Conservation (phyloP, 53 echinoderm and acorn worm species). For the Arbacia lixula region DNA sequence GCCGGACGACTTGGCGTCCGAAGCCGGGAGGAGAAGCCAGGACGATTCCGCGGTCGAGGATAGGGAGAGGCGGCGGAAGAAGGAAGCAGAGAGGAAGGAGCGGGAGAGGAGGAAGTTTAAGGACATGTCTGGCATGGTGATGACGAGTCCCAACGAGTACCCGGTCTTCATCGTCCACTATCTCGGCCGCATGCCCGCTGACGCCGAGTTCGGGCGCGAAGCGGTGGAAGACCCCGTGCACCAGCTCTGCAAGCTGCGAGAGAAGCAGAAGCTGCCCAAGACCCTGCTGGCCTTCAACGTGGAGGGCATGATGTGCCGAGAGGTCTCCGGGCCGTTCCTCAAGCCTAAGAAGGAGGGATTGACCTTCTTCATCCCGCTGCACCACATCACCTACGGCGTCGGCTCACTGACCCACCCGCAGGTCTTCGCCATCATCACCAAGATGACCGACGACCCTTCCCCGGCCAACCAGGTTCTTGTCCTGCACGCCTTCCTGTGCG, state of each 20-base stretch:
- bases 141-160: constrained; percentile 75
- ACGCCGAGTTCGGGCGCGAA: constrained; percentile 81
- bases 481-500: constrained; percentile 91
- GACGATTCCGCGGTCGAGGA: constrained; percentile 37
- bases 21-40: background rate
- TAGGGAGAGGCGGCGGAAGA: constrained; percentile 6
- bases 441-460: constrained; percentile 82
- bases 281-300: constrained; percentile 80
- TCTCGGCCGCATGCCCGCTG: constrained; percentile 90
- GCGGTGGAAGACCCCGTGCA: constrained; percentile 94
- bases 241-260: constrained; percentile 88
- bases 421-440: constrained; percentile 89
- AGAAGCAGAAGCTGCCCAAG: constrained; percentile 88
- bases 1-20: background rate
- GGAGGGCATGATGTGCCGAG: constrained; percentile 82
- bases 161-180: constrained; percentile 94
- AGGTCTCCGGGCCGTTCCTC: constrained; percentile 78
- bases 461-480: constrained; percentile 81
- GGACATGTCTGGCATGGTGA: constrained; percentile 78
- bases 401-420: constrained; percentile 82
- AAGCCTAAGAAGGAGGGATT: constrained; percentile 89
- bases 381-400: constrained; percentile 95
- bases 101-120: constrained; percentile 79
- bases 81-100: constrained; percentile 50
- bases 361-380: constrained; percentile 75